Evolutionary conservation across 2,797 vertebrate genomes (phyloP).

Genomic region (Semaprochilodus insignis): DNA sequence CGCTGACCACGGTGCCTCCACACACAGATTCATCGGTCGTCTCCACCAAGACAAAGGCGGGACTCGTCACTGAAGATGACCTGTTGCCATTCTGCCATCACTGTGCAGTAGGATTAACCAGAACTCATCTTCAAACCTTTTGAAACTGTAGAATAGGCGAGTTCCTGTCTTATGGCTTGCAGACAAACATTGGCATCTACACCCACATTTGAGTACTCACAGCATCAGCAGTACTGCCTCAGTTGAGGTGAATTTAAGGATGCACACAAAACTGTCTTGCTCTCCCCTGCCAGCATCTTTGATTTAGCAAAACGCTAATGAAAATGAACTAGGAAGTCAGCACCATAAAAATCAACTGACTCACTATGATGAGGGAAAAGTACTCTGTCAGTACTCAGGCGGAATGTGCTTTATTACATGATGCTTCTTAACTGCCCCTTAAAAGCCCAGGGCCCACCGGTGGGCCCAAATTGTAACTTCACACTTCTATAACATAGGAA

Average conservation of each 20-base stretch:
- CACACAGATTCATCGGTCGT: no score
- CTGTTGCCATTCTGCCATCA: no score
- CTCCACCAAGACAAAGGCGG: no score
- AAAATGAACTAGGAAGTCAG: background rate
- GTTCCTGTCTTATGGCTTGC: background rate
- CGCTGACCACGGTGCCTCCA: no score
- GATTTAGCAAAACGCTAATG: background rate
- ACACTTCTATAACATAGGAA: no score
- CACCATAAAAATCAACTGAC: conserved; percentile 38
- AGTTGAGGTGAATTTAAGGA: background rate
- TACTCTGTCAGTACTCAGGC: background rate
- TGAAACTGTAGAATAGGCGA: background rate
- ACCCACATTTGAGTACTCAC: background rate
- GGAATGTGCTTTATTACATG: background rate
- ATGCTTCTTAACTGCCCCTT: background rate
- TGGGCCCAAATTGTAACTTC: no score
- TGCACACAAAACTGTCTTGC: background rate
- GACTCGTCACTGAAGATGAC: no score
- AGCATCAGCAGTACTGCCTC: background rate
- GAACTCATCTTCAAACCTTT: background rate
- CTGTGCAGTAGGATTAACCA: background rate
- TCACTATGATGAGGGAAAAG: background rate
- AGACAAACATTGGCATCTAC: background rate
- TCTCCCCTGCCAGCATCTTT: background rate
- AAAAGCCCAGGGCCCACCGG: background rate